Percentiles rank a stretch among this genome's conserved stretches.
Evolutionary conservation across 2,888 invertebrate genomes (phyloP).

Genomic region (Drosophila neotestacea): DNA sequence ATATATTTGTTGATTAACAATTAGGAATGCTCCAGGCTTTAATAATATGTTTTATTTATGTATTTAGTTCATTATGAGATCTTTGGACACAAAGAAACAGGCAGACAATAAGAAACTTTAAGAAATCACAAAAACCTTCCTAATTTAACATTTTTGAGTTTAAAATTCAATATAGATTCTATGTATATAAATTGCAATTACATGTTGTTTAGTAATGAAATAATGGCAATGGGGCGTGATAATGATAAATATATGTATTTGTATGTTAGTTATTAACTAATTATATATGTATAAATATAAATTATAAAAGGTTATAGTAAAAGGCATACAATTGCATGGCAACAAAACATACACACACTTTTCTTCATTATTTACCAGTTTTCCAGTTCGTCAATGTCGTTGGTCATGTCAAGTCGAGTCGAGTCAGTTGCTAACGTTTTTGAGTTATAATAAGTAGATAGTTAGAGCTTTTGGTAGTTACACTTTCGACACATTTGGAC

Average conservation of each 20-base stretch:
- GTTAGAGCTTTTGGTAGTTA: conserved; percentile 17
- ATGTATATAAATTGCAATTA: conserved; percentile 6
- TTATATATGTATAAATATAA: conserved; percentile 20
- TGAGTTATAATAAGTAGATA: conserved; percentile 7
- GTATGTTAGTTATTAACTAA: conserved; percentile 12
- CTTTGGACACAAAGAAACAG: neutral
- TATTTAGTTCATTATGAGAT: neutral
- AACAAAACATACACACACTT: conserved; percentile 80
- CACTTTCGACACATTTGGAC: conserved; percentile 16
- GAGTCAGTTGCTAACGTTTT: conserved; percentile 42
- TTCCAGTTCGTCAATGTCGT: conserved; percentile 40
- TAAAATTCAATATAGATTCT: neutral
- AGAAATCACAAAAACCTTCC: neutral
- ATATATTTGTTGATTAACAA: too few relatives aligned
- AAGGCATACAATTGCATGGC: conserved; percentile 78
- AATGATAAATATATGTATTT: neutral
- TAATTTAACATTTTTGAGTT: neutral
- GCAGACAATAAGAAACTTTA: neutral
- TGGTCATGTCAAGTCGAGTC: conserved; percentile 45
- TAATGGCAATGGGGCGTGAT: conserved; percentile 4
- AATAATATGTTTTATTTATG: neutral
- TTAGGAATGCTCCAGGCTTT: too few relatives aligned
- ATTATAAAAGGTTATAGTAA: conserved; percentile 61
- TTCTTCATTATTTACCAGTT: conserved; percentile 38
- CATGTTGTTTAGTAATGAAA: conserved; percentile 33